Base-by-base conservation (phyloP, 2,797 vertebrate species). In the Thaleichthys pacificus region DNA sequence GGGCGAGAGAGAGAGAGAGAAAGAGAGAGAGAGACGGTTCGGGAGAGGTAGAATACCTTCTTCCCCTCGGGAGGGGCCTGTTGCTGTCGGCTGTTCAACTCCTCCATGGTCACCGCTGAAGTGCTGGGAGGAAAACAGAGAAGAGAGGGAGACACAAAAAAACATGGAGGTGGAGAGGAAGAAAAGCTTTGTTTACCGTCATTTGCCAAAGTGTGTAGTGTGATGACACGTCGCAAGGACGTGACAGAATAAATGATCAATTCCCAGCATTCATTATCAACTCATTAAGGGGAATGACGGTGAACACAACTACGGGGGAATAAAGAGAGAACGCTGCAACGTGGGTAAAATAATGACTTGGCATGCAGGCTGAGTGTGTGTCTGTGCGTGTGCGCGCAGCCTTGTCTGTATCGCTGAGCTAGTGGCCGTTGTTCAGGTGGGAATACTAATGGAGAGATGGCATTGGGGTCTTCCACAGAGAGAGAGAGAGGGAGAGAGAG, bases 81-180 rank as follows among this genome's bases (percentile, higher is more conserved):
- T 81, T 82, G 89, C 87, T 89, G 91, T 82, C 87, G 68, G 22
- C 60, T 61, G 85, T 90, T 82, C 84, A 78, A 91, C 80, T 95
- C 94, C 81, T 95, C 95, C 91, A 94, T 32, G 83, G 80, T 95
- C 89, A 96, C 91, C 82, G 93, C 90, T 68, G 88, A 91, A 81
- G 87, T 79, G 80, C 95, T 95, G 72, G 66, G 63, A 56, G 4
- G 66, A 4, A 49, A 71, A 30, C 24, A 56, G 47, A 14, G 15
- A 22, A 28, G n/a, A 35, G 54, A 19, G n/a, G 35, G n/a, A 76
- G 26, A 67, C 65, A 5, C 56, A 35, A 35, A 71, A 35, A 38
- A 11, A 1, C 35, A 47, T 47, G 42, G 42, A 47, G 17, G 51
- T n/a, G 51, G 17, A 3, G 51, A 56, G 4, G 42, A 14, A 47